Conservation (phyloP, 2,113 vertebrate species). For the Hydrolagus affinis region DNA sequence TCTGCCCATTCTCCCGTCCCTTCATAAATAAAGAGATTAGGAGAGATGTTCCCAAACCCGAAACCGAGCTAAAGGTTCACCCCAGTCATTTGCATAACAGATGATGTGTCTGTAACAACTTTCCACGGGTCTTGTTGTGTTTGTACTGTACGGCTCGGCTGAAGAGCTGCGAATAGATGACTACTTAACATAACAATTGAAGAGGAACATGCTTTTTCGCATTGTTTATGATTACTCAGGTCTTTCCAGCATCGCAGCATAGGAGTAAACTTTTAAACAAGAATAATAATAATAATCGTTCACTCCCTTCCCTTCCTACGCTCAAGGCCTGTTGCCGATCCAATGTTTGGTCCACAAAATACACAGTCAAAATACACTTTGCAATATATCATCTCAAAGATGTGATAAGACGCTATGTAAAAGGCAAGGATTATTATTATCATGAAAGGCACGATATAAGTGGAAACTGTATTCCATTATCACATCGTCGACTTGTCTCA, state of each 20-base stretch:
- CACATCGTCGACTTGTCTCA: no score
- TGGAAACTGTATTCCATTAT: no score
- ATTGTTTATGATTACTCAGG: not conserved
- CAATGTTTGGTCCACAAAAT: no score
- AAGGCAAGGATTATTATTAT: no score
- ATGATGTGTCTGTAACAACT: not conserved
- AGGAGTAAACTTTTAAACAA: not conserved
- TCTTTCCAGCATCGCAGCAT: not conserved
- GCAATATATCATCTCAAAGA: no score
- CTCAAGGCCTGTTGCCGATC: no score
- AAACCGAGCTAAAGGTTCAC: not conserved
- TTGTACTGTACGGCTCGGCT: not conserved
- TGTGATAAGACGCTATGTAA: no score
- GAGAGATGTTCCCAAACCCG: not conserved
- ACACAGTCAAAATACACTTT: no score
- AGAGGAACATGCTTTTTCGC: not conserved
- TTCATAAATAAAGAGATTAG: constrained; percentile 19
- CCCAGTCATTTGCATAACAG: not conserved
- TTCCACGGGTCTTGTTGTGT: not conserved
- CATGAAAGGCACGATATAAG: no score
- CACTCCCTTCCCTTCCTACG: no score
- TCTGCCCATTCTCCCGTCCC: not conserved
- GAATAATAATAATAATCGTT: no score
- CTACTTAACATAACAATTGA: not conserved
- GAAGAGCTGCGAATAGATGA: not conserved